Conservation (phyloP, 2,113 vertebrate genomes). For the Prochilodus magdalenae region DNA sequence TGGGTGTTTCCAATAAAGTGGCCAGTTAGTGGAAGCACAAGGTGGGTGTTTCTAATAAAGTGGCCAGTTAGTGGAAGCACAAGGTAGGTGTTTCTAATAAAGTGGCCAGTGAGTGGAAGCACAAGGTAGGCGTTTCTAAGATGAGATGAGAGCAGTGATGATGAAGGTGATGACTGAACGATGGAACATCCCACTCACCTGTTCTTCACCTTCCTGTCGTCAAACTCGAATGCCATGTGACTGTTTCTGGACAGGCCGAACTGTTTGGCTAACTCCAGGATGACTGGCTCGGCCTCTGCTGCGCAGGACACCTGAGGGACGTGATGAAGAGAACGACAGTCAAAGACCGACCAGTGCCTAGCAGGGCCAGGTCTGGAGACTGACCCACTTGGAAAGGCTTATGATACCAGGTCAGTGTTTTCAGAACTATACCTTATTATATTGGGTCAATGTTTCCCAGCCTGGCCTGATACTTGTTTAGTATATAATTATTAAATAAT, state of each 20-base stretch:
- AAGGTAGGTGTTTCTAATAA: not conserved
- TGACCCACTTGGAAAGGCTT: too few relatives aligned
- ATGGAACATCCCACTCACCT: conserved; percentile 73
- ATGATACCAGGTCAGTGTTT: not conserved
- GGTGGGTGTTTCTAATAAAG: not conserved
- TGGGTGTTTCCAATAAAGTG: not conserved
- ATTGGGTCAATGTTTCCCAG: too few relatives aligned
- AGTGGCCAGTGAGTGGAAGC: not conserved
- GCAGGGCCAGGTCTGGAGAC: not conserved
- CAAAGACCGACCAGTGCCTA: not conserved
- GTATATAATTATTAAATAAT: too few relatives aligned
- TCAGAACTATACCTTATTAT: too few relatives aligned
- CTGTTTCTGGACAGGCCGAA: conserved; percentile 95
- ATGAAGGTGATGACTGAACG: not conserved
- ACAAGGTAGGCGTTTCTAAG: not conserved
- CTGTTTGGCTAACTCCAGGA: conserved; percentile 84
- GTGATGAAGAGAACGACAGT: conserved; percentile 53
- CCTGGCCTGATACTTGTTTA: too few relatives aligned
- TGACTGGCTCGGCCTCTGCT: conserved; percentile 78
- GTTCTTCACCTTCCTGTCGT: conserved; percentile 96
- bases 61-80: not conserved
- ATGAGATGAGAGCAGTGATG: not conserved
- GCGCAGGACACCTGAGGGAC: conserved; percentile 86
- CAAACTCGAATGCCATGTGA: conserved; percentile 89
- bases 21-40: not conserved